Percentiles rank a stretch among this genome's conserved stretches.
phyloP scores from a whole-genome alignment of 2,113 vertebrate species.

The Leucoraja erinaceus region DNA sequence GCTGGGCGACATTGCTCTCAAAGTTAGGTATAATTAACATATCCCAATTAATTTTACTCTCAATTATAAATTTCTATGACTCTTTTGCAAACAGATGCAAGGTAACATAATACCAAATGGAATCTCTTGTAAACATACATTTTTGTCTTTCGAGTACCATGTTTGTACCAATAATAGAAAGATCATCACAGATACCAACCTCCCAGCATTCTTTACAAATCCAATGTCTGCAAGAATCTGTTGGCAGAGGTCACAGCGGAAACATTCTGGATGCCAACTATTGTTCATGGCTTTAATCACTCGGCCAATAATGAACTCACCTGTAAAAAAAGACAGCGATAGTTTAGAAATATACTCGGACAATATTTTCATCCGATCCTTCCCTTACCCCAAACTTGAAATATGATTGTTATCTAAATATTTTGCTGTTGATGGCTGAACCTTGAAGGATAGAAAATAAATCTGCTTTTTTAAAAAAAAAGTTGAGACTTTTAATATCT shows the following conservation, averaged over 20 bases:
- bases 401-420: background rate
- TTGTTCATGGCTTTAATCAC: constrained; percentile 99
- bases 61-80: background rate
- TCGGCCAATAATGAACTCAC: constrained; percentile 93
- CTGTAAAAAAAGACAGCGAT: constrained; percentile 51
- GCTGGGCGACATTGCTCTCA: too few relatives aligned
- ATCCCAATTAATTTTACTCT: background rate
- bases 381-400: background rate
- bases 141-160: too few relatives aligned
- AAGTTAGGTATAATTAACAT: background rate
- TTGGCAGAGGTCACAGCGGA: constrained; percentile 90
- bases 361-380: background rate
- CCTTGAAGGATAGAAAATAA: background rate
- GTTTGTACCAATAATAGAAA: background rate
- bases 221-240: constrained; percentile 85
- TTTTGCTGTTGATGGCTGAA: background rate
- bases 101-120: background rate
- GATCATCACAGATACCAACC: constrained; percentile 56
- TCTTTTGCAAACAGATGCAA: background rate
- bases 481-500: background rate
- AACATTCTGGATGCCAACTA: constrained; percentile 96
- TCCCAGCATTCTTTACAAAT: constrained; percentile 94
- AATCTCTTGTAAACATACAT: background rate
- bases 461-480: too few relatives aligned
- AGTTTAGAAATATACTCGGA: background rate